Percentiles rank a stretch among this genome's conserved stretches.
phyloP scores from a whole-genome alignment of 2,797 vertebrate genomes.

The Eremophila alpestris region DNA sequence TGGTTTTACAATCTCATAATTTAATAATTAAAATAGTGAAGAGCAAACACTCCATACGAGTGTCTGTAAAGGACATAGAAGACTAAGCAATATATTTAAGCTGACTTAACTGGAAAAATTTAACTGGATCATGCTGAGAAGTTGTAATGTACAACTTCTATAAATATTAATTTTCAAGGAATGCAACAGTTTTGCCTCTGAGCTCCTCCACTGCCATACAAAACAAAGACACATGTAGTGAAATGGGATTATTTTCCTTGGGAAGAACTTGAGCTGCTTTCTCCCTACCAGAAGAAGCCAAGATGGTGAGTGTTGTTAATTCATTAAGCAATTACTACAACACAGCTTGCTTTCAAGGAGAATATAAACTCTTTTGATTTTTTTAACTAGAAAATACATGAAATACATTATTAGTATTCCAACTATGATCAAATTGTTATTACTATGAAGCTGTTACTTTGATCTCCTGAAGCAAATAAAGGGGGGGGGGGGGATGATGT shows the following conservation, averaged over 20 bases:
- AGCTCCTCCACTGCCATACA: background rate
- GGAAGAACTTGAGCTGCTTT: constrained; percentile 22
- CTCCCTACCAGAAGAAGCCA: constrained; percentile 35
- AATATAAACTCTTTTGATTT: background rate
- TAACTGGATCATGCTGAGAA: background rate
- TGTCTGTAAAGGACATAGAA: background rate
- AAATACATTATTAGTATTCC: constrained; percentile 22
- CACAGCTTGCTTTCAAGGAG: background rate
- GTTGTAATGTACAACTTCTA: background rate
- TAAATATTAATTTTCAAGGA: background rate
- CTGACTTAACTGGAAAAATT: background rate
- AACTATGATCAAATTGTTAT: constrained; percentile 16
- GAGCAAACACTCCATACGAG: background rate
- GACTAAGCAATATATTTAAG: background rate
- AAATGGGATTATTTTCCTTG: background rate
- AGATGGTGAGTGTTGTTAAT: constrained; percentile 6
- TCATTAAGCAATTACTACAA: background rate
- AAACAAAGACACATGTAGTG: background rate
- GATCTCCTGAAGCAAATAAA: constrained; percentile 36
- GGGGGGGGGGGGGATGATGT: background rate
- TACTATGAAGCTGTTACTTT: constrained; percentile 7
- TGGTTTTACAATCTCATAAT: background rate
- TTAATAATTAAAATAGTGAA: background rate
- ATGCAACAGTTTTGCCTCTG: background rate
- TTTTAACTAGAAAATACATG: constrained; percentile 53